Percentiles rank a stretch among this genome's conserved stretches.
phyloP scores from a whole-genome alignment of 2,797 vertebrate genomes.

The Antennarius maculatus region DNA sequence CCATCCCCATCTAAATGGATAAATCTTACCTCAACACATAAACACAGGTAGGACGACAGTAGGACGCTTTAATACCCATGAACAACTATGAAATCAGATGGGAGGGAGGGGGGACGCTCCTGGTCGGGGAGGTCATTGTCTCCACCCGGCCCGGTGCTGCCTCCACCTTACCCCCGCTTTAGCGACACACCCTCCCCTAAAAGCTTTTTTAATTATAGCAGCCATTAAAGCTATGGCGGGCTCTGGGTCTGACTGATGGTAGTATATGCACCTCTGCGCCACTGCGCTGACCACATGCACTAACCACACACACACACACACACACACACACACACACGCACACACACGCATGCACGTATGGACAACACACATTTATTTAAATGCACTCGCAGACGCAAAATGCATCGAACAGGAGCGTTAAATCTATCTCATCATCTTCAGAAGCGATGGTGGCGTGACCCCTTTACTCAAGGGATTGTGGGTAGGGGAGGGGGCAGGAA shows the following conservation, averaged over 20 bases:
- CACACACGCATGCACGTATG: slow-evolving; percentile 25
- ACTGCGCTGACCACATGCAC: slow-evolving; percentile 55
- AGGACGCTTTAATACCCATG: too few relatives aligned
- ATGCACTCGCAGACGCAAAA: slow-evolving; percentile 39
- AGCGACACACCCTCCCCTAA: slow-evolving; percentile 76
- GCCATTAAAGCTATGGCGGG: slow-evolving; percentile 70
- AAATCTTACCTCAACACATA: slow-evolving; percentile 55
- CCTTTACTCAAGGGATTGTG: slow-evolving; percentile 42
- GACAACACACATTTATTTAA: slow-evolving; percentile 31
- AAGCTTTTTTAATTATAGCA: slow-evolving; percentile 85
- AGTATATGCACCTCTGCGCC: slow-evolving; percentile 57
- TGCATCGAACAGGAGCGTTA: slow-evolving; percentile 58
- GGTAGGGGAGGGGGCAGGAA: slow-evolving; percentile 14
- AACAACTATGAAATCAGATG: too few relatives aligned
- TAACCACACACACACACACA: slow-evolving; percentile 38
- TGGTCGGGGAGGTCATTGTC: background rate
- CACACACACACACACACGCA: slow-evolving; percentile 38
- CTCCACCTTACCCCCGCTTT: slow-evolving; percentile 54
- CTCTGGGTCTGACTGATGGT: slow-evolving; percentile 58
- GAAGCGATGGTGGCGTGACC: slow-evolving; percentile 41
- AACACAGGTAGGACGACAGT: slow-evolving; percentile 28
- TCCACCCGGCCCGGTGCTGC: slow-evolving; percentile 24
- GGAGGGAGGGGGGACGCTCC: too few relatives aligned
- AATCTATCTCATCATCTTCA: slow-evolving; percentile 56
- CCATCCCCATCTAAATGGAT: slow-evolving; percentile 54